Conservation (phyloP, 2,797 vertebrate species). For the Cheirogaleus major region DNA sequence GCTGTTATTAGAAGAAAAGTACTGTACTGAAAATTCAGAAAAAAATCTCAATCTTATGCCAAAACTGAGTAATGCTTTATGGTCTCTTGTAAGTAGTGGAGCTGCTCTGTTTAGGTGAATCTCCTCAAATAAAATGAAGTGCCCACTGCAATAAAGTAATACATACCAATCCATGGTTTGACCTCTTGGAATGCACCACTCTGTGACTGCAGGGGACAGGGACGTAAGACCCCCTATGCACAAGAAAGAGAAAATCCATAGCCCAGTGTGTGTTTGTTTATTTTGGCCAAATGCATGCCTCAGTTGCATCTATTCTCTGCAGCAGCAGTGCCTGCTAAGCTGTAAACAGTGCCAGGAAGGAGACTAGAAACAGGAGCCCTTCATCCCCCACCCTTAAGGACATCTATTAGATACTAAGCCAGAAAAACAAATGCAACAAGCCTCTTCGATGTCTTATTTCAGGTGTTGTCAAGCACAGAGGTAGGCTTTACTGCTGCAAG, state of each 20-base stretch:
- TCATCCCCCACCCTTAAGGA: background rate
- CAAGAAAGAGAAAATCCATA: background rate
- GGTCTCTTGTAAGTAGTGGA: slow-evolving; percentile 94
- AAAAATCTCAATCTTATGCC: slow-evolving; percentile 81
- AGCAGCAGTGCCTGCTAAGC: slow-evolving; percentile 17
- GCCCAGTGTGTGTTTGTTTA: slow-evolving; percentile 73
- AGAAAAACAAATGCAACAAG: background rate
- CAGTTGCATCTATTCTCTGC: background rate
- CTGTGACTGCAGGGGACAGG: background rate
- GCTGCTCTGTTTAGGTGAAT: slow-evolving; percentile 93
- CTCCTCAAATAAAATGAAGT: slow-evolving; percentile 92
- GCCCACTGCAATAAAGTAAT: slow-evolving; percentile 92
- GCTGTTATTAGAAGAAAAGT: slow-evolving; percentile 86
- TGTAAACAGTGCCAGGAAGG: background rate
- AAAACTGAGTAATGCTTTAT: slow-evolving; percentile 90
- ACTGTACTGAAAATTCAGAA: slow-evolving; percentile 84
- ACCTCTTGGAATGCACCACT: slow-evolving; percentile 11
- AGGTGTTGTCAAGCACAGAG: slow-evolving; percentile 28
- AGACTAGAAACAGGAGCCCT: background rate
- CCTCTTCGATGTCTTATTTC: background rate
- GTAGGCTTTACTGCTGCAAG: background rate
- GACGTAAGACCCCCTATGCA: background rate
- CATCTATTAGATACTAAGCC: slow-evolving; percentile 1
- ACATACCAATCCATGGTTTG: slow-evolving; percentile 55
- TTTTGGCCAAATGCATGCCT: slow-evolving; percentile 67